phyloP scores from a whole-genome alignment of 2,113 vertebrate genomes.

The Oncorhynchus masou region DNA sequence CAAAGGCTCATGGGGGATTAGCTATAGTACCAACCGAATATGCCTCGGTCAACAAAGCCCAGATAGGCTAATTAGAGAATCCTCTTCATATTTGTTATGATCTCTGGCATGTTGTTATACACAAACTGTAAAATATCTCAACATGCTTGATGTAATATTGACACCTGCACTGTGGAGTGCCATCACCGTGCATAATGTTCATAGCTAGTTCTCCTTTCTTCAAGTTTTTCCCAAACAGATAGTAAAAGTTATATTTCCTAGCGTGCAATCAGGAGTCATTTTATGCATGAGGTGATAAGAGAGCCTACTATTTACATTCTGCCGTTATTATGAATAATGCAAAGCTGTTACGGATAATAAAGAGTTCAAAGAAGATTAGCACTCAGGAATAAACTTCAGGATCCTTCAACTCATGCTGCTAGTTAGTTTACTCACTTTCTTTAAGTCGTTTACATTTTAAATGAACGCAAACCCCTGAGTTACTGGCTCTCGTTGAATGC shows the following conservation, averaged over 20 bases:
- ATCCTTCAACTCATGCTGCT: not conserved
- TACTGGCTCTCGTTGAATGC: not conserved
- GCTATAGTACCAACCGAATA: not conserved
- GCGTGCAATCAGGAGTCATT: constrained; percentile 14
- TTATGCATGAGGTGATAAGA: constrained; percentile 9
- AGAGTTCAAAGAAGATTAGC: not conserved
- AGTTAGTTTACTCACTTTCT: not conserved
- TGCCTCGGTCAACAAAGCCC: not conserved
- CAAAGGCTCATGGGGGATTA: not conserved
- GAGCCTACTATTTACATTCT: constrained; percentile 5
- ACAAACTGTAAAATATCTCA: not conserved
- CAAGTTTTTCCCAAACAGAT: not conserved
- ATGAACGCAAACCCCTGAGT: not conserved
- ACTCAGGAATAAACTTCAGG: not conserved
- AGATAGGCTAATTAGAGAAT: not conserved
- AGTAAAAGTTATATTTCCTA: not conserved
- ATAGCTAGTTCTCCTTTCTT: not conserved
- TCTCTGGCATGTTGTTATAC: not conserved
- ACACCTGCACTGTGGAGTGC: not conserved
- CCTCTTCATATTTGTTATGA: not conserved
- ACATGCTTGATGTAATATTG: not conserved
- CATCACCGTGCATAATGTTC: not conserved
- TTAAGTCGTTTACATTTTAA: not conserved
- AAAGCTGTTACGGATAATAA: not conserved
- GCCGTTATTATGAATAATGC: constrained; percentile 24